Percentiles rank a stretch among this genome's conserved stretches.
phyloP scores from a whole-genome alignment of 30 jellyfish, hydroid and myxozoan species.

The Cassiopea xamachana region DNA sequence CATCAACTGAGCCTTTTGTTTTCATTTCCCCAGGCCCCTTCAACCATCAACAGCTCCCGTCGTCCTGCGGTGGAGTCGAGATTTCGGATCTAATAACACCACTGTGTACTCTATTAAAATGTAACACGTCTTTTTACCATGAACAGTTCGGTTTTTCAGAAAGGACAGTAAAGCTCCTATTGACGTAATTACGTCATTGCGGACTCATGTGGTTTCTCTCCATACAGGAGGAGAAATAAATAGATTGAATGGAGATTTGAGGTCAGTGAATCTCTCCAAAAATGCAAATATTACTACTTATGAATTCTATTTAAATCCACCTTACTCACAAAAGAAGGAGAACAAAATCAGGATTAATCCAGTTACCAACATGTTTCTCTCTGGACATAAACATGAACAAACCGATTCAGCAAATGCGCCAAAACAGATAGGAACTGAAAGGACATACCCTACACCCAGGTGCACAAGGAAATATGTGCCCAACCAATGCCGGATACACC shows the following conservation, averaged over 20 bases:
- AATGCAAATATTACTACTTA: constrained; percentile 9
- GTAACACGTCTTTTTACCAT: too few relatives aligned
- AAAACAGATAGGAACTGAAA: neutral
- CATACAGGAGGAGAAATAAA: neutral
- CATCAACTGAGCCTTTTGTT: too few relatives aligned
- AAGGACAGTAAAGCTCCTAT: neutral
- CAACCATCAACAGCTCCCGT: too few relatives aligned
- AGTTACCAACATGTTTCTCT: neutral
- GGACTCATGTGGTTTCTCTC: neutral
- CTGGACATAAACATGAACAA: neutral
- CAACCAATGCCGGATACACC: too few relatives aligned
- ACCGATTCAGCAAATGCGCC: neutral
- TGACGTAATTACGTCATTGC: neutral
- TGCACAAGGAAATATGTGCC: too few relatives aligned
- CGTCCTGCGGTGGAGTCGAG: too few relatives aligned
- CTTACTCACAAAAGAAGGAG: neutral
- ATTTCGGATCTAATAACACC: too few relatives aligned
- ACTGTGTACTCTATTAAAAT: too few relatives aligned
- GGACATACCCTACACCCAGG: too few relatives aligned
- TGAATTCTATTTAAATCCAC: neutral
- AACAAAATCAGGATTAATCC: neutral
- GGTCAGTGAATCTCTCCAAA: constrained; percentile 11
- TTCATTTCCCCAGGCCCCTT: too few relatives aligned
- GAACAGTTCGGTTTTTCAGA: too few relatives aligned
- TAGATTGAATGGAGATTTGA: neutral